Base-by-base conservation (phyloP, 1,140 invertebrate species). In the Ceratina calcarata region DNA sequence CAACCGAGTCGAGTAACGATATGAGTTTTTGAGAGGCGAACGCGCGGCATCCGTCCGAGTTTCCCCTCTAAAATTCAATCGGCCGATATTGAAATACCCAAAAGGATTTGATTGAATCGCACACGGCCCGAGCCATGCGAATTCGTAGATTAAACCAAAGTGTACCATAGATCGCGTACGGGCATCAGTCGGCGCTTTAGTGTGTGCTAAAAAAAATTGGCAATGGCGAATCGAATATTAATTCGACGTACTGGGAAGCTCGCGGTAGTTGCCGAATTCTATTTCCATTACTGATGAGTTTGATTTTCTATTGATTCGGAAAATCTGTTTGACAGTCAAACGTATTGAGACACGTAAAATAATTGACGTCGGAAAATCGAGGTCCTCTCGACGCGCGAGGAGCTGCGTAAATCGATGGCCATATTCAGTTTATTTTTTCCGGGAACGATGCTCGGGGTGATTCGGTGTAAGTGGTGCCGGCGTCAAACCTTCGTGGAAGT, bases 401-500 rank as follows among this genome's bases (percentile, higher is more conserved):
- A n/a, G n/a, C 60, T 20, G 12, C 53, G 27, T 32, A 32, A 32
- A 32, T 32, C 27, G 27, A 32, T 32, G 37, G 12, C 27, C 60
- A 57, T 51, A 32, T 69, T 69, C 55, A 55, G 53, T 55, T 67
- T 37, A 53, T 72, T 72, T 45, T 76, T 70, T 45, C 67, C 13
- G 13, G 22, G 58, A 22, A 70, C 27, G 24, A 62, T 67, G 53
- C 77, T 32, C 53, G 37, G 71, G 61, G 81, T 81, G 79, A 86
- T 86, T 80, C 79, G 83, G 57, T 62, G 71, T 55, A 80, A 76
- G 74, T 80, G 76, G 71, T 70, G 76, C 20, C 83, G 45, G 62
- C 76, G 76, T 73, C 83, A 65, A 83, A 86, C 76, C 78, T 45
- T 83, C 77, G 64, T 83, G 62, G 77, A 86, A 85, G 69, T 86